Percentiles rank a stretch among this genome's conserved stretches.
Conservation (phyloP, 2,888 invertebrate genomes). For the Boloria selene region DNA sequence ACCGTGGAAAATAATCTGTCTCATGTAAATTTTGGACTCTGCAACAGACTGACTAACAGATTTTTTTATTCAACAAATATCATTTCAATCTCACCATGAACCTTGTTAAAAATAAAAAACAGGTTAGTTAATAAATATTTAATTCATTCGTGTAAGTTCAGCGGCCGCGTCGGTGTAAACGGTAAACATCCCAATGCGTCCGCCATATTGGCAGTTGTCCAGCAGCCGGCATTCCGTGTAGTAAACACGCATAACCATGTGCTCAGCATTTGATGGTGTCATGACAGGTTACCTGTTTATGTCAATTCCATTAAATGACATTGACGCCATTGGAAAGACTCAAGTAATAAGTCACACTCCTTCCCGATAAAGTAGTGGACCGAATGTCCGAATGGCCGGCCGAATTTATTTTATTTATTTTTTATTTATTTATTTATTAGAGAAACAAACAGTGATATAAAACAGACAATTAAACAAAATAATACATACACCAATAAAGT, state of each 20-base stretch:
- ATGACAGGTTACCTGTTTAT: constrained; percentile 1
- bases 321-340: not conserved
- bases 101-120: constrained; percentile 6
- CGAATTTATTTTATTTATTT: too few relatives aligned
- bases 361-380: too few relatives aligned
- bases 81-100: not conserved
- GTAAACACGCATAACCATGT: constrained; percentile 62
- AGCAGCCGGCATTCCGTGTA: constrained; percentile 54
- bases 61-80: not conserved
- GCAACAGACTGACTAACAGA: too few relatives aligned
- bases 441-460: too few relatives aligned
- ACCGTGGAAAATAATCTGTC: too few relatives aligned
- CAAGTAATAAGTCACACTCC: too few relatives aligned
- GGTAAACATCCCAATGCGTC: constrained; percentile 67
- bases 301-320: constrained; percentile 10
- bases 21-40: too few relatives aligned
- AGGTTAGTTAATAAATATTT: constrained; percentile 20
- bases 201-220: constrained; percentile 58
- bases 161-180: constrained; percentile 42
- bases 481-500: too few relatives aligned
- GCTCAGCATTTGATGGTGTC: constrained; percentile 44
- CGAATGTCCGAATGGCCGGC: too few relatives aligned
- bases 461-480: too few relatives aligned
- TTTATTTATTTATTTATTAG: too few relatives aligned
- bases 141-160: constrained; percentile 37